Base-by-base conservation (phyloP, 2,888 invertebrate species). In the Halictus quadricinctus region DNA sequence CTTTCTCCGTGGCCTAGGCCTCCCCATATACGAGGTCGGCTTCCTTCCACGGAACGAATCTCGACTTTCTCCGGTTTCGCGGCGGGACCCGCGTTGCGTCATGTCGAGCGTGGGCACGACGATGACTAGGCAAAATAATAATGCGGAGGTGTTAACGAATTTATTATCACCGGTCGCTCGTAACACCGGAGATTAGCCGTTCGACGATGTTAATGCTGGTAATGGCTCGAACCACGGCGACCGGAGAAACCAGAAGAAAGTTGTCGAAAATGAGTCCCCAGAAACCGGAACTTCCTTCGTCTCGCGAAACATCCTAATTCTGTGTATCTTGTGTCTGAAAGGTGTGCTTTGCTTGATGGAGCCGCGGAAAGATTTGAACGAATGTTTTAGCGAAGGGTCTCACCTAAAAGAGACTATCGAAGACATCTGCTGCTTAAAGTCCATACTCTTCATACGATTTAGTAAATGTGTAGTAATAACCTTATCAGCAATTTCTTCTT, bases 21-120 rank as follows among this genome's bases (percentile, higher is more conserved):
- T 78, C 76, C 80, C 87, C 84, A 83, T 85, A 88, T 87, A 87
- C 83, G 58, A 86, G 15, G 41, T 41, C 77, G 80, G 79, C 88
- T 88, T 90, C 87, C 89, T 88, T 72, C 89, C 86, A 88, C 85
- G n/a, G n/a, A 88, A 88, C 84, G 73, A 81, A 89, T 80, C 81
- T 36, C 74, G 79, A 92, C 91, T 92, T 92, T 92, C 91, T 87
- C 91, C 86, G 74, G 79, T 86, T 87, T 89, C 81, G 82, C 84
- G 76, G 79, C 76, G 76, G 76, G 60, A 72, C 79, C 13, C 70
- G 36, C 64, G 79, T 89, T 90, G 87, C 88, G 79, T 88, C 86
- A 89, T 80, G 79, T 54, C 36, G 64, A 78, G 80, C 77, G 79
- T 78, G 78, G 77, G 72, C 80, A 43, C 43, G 13, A 15, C 50